phyloP scores from a whole-genome alignment of 2,888 invertebrate genomes.

The Ectropis crepuscularia region DNA sequence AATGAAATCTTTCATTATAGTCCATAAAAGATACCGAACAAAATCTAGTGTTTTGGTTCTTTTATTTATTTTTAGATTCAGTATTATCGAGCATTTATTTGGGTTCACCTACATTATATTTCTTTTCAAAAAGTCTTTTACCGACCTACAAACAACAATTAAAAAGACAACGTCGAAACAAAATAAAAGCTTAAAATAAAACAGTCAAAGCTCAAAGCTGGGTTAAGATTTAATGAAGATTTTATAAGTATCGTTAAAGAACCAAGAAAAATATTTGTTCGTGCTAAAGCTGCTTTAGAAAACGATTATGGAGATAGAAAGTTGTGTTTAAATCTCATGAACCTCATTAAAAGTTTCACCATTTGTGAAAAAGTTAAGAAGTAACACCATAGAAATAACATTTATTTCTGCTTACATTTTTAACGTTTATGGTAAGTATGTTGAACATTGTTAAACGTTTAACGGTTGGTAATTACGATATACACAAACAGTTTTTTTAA shows the following conservation, averaged over 20 bases:
- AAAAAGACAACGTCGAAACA: background rate
- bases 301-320: conserved; percentile 18
- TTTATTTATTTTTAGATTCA: too few species aligned
- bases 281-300: conserved; percentile 14
- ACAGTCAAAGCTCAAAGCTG: background rate
- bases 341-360: conserved; percentile 14
- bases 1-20: too few species aligned
- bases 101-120: background rate
- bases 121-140: too few species aligned
- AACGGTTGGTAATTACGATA: too few species aligned
- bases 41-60: too few species aligned
- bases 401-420: background rate
- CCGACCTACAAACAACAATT: background rate
- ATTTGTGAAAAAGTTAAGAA: conserved; percentile 6
- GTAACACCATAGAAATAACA: conserved; percentile 5
- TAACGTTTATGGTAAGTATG: too few species aligned
- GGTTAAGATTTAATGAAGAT: conserved; percentile 24
- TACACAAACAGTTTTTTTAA: too few species aligned
- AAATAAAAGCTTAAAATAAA: background rate
- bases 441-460: too few species aligned
- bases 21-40: too few species aligned
- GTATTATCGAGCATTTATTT: too few species aligned
- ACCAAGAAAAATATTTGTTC: conserved; percentile 31
- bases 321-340: conserved; percentile 12
- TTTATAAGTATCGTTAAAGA: conserved; percentile 24